These are phyloP conservation scores for western clawed frog (Xenopus tropicalis) DNA, from an alignment of 2,113 vertebrate genomes.

Conservation along the genomic window UCB_Xtro_10.0 CM004448.2:106494501-106495000, in stretches of 20 bases:
- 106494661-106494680: not conserved
- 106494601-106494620: not conserved
- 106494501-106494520: no score
- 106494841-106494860: constrained; percentile 32
- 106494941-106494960: no score
- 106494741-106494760: no score
- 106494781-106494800: constrained; percentile 1
- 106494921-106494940: no score
- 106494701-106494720: not conserved
- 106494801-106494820: constrained; percentile 16
- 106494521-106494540: no score
- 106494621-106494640: not conserved
- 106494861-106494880: constrained; percentile 33
- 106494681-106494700: not conserved
- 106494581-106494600: no score
- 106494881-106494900: constrained; percentile 22
- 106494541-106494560: no score
- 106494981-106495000: no score
- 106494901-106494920: not conserved
- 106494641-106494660: not conserved
- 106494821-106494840: constrained; percentile 30
- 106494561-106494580: no score
- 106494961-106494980: no score
- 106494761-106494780: no score
- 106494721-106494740: not conserved